A percentile compares a stretch with the other conserved stretches of the same genome.
Conservation (phyloP, 2,113 vertebrate genomes). For the Periophthalmodon schlosseri region DNA sequence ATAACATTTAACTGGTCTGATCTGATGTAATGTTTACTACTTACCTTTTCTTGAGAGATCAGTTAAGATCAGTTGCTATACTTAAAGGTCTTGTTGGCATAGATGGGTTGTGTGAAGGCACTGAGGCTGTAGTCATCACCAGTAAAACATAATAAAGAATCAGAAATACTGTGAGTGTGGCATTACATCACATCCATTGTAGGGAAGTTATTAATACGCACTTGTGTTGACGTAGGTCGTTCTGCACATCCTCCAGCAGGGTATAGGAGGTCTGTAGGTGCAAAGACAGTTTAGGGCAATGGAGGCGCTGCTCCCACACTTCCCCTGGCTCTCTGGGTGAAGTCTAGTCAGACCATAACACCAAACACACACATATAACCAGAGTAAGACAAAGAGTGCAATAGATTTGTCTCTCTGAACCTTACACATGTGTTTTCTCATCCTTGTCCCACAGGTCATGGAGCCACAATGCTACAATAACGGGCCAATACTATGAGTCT, state of each 20-base stretch:
- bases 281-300: slow-evolving; percentile 82
- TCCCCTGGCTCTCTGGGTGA: slow-evolving; percentile 79
- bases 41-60: slow-evolving; percentile 74
- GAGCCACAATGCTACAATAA: slow-evolving; percentile 51
- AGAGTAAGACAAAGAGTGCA: slow-evolving; percentile 40
- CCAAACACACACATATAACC: slow-evolving; percentile 31
- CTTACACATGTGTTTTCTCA: slow-evolving; percentile 28
- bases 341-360: slow-evolving; percentile 75
- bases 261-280: slow-evolving; percentile 76
- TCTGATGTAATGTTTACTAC: not conserved
- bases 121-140: slow-evolving; percentile 63
- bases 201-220: slow-evolving; percentile 40
- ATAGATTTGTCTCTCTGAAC: slow-evolving; percentile 25
- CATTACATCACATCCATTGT: not conserved
- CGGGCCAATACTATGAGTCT: slow-evolving; percentile 40
- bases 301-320: slow-evolving; percentile 80
- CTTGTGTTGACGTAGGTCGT: slow-evolving; percentile 67
- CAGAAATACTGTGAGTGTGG: slow-evolving; percentile 7
- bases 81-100: slow-evolving; percentile 75
- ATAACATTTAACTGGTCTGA: not conserved
- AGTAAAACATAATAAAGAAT: slow-evolving; percentile 28
- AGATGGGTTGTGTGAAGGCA: slow-evolving; percentile 65
- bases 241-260: slow-evolving; percentile 73
- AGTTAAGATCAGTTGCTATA: not conserved
- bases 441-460: slow-evolving; percentile 48